Evolutionary conservation across 2,888 invertebrate species (phyloP).

Genomic region (Apoda limacodes): DNA sequence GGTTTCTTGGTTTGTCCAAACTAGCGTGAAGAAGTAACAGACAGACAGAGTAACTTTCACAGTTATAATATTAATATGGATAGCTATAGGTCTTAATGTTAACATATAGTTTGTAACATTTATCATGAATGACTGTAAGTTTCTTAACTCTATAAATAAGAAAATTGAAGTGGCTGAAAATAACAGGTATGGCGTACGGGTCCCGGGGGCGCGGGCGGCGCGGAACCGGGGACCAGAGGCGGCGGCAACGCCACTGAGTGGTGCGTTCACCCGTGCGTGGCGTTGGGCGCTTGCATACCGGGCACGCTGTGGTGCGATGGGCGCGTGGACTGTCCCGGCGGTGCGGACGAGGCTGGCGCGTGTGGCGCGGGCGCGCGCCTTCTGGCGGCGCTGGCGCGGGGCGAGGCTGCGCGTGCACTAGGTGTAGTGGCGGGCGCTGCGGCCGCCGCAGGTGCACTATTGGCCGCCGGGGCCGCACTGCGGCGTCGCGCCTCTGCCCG

Average conservation of each 20-base stretch:
- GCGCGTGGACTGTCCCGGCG: constrained; percentile 73
- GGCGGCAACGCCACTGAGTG: constrained; percentile 37
- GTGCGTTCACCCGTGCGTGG: constrained; percentile 68
- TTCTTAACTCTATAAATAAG: too few species aligned
- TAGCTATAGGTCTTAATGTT: too few species aligned
- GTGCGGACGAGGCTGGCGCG: constrained; percentile 74
- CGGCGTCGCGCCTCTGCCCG: constrained; percentile 68
- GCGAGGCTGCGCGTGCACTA: constrained; percentile 60
- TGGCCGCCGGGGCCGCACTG: constrained; percentile 65
- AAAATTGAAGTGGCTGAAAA: constrained; percentile 46
- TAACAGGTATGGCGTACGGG: constrained; percentile 75
- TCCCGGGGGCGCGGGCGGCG: constrained; percentile 67
- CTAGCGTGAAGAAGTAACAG: too few species aligned
- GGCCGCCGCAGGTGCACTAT: constrained; percentile 35
- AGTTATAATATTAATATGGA: too few species aligned
- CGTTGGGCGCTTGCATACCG: constrained; percentile 83
- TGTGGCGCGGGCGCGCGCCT: constrained; percentile 36
- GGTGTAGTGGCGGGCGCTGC: constrained; percentile 61
- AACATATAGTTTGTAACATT: too few species aligned
- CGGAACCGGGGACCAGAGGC: constrained; percentile 34
- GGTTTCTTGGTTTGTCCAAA: too few species aligned
- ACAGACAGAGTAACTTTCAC: too few species aligned
- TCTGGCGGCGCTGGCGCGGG: constrained; percentile 74
- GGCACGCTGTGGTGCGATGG: constrained; percentile 65
- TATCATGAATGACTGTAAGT: too few species aligned